Base-by-base conservation (phyloP, 2,113 vertebrate species). In the Orcinus orca region DNA sequence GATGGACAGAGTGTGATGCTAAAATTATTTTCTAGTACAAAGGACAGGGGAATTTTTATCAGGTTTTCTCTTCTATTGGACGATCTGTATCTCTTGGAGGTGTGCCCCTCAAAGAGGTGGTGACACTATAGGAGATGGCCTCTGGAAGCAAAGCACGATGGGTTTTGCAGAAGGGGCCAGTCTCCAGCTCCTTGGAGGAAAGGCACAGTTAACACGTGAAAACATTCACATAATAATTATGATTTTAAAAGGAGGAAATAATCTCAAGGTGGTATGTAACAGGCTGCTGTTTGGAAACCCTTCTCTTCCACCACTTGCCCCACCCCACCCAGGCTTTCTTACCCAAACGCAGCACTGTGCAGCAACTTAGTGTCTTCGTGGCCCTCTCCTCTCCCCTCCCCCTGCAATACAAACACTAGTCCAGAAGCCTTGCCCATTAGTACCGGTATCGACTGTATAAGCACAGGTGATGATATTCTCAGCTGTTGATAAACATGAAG, bases 21-120 rank as follows among this genome's bases (percentile, higher is more conserved):
- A 97, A 98, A 95, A 94, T 97, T 96, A 98, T 98, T 98, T 97
- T 93, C 96, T 97, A 94, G 92, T 98, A 93, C 85, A 97, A 97
- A 98, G 97, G 83, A 97, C 90, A 85, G 95, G 76, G 53, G 21
- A 63, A 93, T 97, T 97, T 92, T 92, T 18, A 88, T 92, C 67
- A 87, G 76, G 81, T 83, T 94, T 93, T 79, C 91, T 84, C 50
- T 93, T 76, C 73, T 93, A 2, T 94, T 77, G 95, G 94, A 65
- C 67, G 76, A 73, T 88, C 83, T 95, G 21, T 67, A 87, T 71
- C 83, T 97, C 70, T 96, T 73, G 3, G 71, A 96, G 89, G 33
- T 91, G 53, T 81, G 94, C 53, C n/a, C 68, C 74, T 93, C 50
- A 44, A 85, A 92, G 83, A 93, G 74, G 76, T 10, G 71, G 67